Conservation (phyloP, 2,888 invertebrate genomes). For the Microctonus brassicae region DNA sequence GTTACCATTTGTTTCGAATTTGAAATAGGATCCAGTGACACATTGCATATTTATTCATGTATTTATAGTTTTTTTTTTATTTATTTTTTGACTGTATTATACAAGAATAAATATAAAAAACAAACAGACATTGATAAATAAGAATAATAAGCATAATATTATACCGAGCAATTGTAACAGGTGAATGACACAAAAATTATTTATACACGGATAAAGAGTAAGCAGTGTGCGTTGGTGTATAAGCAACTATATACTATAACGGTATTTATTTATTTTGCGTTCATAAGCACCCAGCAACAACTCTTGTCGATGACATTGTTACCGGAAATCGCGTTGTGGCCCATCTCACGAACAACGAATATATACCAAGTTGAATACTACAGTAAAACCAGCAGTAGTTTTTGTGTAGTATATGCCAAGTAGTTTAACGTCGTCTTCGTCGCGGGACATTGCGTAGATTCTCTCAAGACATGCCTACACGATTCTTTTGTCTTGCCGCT, state of each 20-base stretch:
- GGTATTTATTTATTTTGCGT: constrained; percentile 32
- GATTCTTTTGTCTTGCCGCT: constrained; percentile 61
- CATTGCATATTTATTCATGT: not conserved
- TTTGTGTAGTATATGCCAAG: constrained; percentile 14
- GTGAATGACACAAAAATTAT: constrained; percentile 11
- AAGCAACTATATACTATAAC: not conserved
- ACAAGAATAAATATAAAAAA: not conserved
- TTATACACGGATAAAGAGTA: not conserved
- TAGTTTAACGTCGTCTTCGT: constrained; percentile 31
- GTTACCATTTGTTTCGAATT: constrained; percentile 30
- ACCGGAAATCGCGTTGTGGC: constrained; percentile 52
- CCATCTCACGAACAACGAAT: constrained; percentile 41
- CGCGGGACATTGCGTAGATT: constrained; percentile 42
- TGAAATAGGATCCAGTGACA: constrained; percentile 18
- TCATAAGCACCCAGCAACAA: constrained; percentile 24
- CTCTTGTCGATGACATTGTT: constrained; percentile 35
- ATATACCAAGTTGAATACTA: no score
- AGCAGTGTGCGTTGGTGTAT: not conserved
- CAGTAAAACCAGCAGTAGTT: no score
- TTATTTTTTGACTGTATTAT: no score
- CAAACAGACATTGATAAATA: not conserved
- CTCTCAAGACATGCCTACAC: constrained; percentile 42
- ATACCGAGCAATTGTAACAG: constrained; percentile 7
- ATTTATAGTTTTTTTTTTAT: not conserved
- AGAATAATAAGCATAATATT: not conserved